Evolutionary conservation across 1,140 invertebrate species (phyloP).

Genomic region (Pectinophora gossypiella): DNA sequence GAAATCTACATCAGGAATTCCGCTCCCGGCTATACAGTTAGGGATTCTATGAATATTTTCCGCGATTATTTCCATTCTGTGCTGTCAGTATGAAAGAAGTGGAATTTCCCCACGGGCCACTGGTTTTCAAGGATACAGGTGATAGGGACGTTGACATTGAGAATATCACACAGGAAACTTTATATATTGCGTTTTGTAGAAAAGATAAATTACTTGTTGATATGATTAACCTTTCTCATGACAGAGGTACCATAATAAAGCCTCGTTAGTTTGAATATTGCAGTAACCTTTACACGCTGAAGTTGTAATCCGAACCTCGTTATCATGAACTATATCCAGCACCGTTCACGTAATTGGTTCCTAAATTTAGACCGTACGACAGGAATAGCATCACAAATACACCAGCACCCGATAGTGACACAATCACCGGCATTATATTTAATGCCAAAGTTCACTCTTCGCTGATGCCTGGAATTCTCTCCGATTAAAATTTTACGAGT

Average conservation of each 20-base stretch:
- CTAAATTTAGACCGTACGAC: not conserved
- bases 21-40: not conserved
- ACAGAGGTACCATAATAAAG: too few relatives aligned
- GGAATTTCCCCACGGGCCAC: not conserved
- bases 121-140: not conserved
- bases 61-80: not conserved
- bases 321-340: not conserved
- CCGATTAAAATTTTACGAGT: slow-evolving; percentile 21
- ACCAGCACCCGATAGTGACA: not conserved
- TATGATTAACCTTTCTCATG: too few relatives aligned
- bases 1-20: not conserved
- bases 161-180: too few relatives aligned
- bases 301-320: not conserved
- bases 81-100: not conserved
- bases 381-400: not conserved
- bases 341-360: not conserved
- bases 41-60: not conserved
- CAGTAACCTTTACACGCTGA: too few relatives aligned
- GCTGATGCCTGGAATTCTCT: slow-evolving; percentile 8
- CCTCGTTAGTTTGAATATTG: too few relatives aligned
- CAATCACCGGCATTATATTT: not conserved
- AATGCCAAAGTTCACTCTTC: not conserved
- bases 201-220: too few relatives aligned
- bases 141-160: too few relatives aligned
- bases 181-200: too few relatives aligned